Base-by-base conservation (phyloP, 2,888 invertebrate genomes). In the Ephialtes manifestator region DNA sequence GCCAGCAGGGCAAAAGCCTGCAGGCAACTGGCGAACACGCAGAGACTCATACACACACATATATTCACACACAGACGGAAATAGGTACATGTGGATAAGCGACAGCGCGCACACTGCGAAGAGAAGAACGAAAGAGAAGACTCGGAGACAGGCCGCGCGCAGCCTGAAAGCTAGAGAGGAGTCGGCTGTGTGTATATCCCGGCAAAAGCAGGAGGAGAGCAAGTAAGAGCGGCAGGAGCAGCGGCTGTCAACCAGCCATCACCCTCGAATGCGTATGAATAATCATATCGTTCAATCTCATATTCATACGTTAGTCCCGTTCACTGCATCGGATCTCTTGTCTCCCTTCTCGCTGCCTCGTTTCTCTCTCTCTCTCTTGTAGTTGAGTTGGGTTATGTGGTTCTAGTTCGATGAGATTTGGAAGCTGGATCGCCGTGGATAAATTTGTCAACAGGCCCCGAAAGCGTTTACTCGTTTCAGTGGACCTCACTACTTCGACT, bases 201-300 rank as follows among this genome's bases (percentile, higher is more conserved):
- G 81, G 83, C 81, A 31, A 67, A 71, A 43, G 81, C 76, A 68
- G 78, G 84, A 60, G 83, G 84, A 88, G 82, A 86, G 86, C 81
- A 18, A 20, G 67, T 15, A 60, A 75, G 63, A 87, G 79, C 83
- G 55, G 75, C 80, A 80, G 75, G 78, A 81, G 87, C 91, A 91
- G 90, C 89, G 92, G 88, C 92, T 92, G 92, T 92, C 92, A 92
- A 91, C 91, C 90, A 90, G 87, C 87, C 90, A 85, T 91, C 90
- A 89, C 89, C 88, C 88, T 90, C 86, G 88, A 90, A 92, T 89
- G 89, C 90, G 87, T 90, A 91, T 91, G 91, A 91, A 91, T 91
- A 91, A 91, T 90, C 90, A 90, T 91, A 89, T 91, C 90, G 88
- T 88, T 88, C 89, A 89, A 91, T 91, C 90, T 90, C 88, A 88